Conservation (phyloP, 2,797 vertebrate genomes). For the Tenualosa thibaudeaui region DNA sequence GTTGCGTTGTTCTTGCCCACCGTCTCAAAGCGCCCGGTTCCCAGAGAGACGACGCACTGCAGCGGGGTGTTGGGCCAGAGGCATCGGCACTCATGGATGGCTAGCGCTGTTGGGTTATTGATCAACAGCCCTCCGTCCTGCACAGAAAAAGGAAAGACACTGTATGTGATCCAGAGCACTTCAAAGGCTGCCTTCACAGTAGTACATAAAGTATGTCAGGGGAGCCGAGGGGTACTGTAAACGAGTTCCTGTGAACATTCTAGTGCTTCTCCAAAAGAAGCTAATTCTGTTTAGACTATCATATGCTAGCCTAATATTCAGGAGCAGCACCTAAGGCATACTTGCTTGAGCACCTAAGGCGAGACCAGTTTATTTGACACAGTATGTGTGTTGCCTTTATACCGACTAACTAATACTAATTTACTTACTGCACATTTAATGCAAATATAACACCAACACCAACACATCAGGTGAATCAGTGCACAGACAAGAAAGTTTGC, state of each 20-base stretch:
- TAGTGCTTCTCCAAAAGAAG: not conserved
- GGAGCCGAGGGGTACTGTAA: not conserved
- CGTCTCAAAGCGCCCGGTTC: constrained; percentile 86
- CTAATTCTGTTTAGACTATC: not conserved
- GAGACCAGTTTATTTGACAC: too few relatives aligned
- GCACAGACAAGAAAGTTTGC: too few relatives aligned
- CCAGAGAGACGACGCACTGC: constrained; percentile 91
- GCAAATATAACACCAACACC: too few relatives aligned
- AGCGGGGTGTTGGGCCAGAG: constrained; percentile 88
- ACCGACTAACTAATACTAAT: too few relatives aligned
- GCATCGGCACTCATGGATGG: constrained; percentile 91
- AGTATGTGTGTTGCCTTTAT: too few relatives aligned
- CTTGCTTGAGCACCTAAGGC: not conserved
- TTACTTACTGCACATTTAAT: too few relatives aligned
- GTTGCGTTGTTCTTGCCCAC: constrained; percentile 75
- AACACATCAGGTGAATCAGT: too few relatives aligned
- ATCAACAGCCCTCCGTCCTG: constrained; percentile 95
- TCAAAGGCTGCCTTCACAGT: not conserved
- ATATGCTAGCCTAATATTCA: not conserved
- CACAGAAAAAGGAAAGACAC: constrained; percentile 43
- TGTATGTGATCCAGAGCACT: not conserved
- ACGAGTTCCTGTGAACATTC: not conserved
- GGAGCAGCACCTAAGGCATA: not conserved
- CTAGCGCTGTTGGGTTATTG: constrained; percentile 92
- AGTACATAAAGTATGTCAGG: not conserved